These are phyloP conservation scores for Brachionus calyciflorus DNA, from an alignment of 1,140 invertebrate genomes.

Conservation along the genomic window DNA sequence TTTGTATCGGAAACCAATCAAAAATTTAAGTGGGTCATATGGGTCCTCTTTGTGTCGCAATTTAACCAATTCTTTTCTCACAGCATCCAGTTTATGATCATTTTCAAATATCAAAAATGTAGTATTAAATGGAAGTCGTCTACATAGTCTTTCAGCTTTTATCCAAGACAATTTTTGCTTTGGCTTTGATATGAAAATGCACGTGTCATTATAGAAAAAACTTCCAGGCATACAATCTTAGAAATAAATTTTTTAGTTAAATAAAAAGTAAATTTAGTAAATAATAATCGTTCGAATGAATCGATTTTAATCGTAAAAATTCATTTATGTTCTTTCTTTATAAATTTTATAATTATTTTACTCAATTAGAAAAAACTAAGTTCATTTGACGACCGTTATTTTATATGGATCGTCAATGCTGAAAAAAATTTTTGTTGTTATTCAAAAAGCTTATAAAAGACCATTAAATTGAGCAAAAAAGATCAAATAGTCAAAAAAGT, in stretches of 20 bases:
- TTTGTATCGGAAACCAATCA: constrained; percentile 43
- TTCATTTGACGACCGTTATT: too few relatives aligned
- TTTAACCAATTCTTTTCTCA: constrained; percentile 35
- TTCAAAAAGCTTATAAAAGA: too few relatives aligned
- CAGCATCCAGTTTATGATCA: constrained; percentile 25
- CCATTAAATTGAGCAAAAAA: too few relatives aligned
- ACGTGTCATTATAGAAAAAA: constrained; percentile 28
- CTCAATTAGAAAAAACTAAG: too few relatives aligned
- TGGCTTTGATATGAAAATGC: constrained; percentile 27
- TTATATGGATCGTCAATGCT: too few relatives aligned
- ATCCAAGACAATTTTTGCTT: constrained; percentile 35
- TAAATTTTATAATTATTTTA: too few relatives aligned
- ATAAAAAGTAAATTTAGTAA: background rate
- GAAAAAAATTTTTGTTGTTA: too few relatives aligned
- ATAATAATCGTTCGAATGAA: background rate
- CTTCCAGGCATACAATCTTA: constrained; percentile 32
- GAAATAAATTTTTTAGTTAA: background rate
- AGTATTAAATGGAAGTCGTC: constrained; percentile 4
- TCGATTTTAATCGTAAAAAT: background rate
- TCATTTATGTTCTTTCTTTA: too few relatives aligned
- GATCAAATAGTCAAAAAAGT: too few relatives aligned
- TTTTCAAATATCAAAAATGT: constrained; percentile 31
- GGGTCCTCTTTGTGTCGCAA: background rate
- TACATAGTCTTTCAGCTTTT: constrained; percentile 26
- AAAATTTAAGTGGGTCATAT: constrained; percentile 22